Percentiles rank a stretch among this genome's conserved stretches.
These are phyloP conservation scores for Drosophila testacea DNA, from an alignment of 2,888 invertebrate species.

Conservation along the genomic window DNA sequence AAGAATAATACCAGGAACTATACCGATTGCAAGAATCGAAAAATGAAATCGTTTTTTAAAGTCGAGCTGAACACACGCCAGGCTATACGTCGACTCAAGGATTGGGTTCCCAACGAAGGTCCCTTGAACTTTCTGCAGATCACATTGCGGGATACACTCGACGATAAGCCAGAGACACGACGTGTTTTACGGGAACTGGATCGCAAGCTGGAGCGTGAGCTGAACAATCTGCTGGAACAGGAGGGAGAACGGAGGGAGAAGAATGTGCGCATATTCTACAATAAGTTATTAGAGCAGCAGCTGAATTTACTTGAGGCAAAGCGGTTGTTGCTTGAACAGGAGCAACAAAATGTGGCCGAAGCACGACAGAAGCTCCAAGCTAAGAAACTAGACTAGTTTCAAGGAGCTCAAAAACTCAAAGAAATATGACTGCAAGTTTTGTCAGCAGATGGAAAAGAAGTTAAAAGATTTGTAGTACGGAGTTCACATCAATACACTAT, in stretches of 20 bases:
- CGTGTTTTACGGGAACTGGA: conserved; percentile 39
- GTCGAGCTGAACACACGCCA: conserved; percentile 12
- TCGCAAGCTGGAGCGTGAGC: conserved; percentile 34
- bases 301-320: conserved; percentile 13
- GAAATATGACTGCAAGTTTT: conserved; percentile 1
- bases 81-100: conserved; percentile 46
- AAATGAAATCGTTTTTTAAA: neutral
- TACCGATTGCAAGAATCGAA: conserved; percentile 1
- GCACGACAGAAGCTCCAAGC: conserved; percentile 11
- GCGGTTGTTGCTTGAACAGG: too few relatives aligned
- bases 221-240: conserved; percentile 38
- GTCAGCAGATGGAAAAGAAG: neutral
- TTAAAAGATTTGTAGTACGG: neutral
- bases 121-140: conserved; percentile 41
- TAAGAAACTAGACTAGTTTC: neutral
- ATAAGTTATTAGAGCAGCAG: conserved; percentile 49
- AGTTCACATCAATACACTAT: conserved; percentile 3
- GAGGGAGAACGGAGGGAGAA: conserved; percentile 39
- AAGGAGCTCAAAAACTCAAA: neutral
- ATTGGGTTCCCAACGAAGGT: conserved; percentile 35
- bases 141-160: conserved; percentile 28
- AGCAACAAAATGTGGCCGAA: conserved; percentile 17
- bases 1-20: neutral
- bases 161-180: conserved; percentile 22
- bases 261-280: conserved; percentile 57